Percentiles rank a stretch among this genome's conserved stretches.
These are phyloP conservation scores for Musca domestica DNA, from an alignment of 1,140 invertebrate species.

Conservation along the genomic window DNA sequence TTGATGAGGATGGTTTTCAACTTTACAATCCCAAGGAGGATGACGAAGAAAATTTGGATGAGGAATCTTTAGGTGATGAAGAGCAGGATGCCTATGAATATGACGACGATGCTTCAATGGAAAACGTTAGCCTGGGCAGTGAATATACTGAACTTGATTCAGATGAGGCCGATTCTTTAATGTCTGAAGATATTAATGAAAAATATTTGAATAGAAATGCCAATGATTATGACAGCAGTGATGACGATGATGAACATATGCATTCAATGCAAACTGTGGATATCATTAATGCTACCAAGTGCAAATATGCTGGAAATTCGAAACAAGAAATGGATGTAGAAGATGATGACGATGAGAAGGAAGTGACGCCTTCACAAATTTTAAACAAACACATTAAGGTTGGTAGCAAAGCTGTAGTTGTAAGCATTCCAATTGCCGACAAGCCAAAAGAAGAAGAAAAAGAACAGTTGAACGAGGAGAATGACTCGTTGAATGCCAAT, in stretches of 20 bases:
- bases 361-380: background rate
- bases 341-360: background rate
- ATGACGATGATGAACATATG: background rate
- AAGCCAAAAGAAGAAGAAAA: background rate
- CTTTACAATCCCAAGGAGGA: constrained; percentile 19
- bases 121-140: constrained; percentile 7
- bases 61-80: background rate
- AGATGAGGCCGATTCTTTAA: constrained; percentile 12
- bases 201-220: constrained; percentile 7
- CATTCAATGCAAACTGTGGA: background rate
- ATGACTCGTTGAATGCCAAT: too few species aligned
- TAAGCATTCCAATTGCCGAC: background rate
- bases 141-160: constrained; percentile 6
- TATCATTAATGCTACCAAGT: constrained; percentile 12
- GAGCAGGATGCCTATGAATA: background rate
- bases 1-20: constrained; percentile 19
- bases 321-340: background rate
- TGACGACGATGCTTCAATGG: background rate
- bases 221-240: background rate
- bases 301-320: background rate
- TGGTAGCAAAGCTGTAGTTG: too few species aligned
- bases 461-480: background rate
- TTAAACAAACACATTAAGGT: too few species aligned
- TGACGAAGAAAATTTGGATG: background rate
- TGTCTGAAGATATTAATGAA: constrained; percentile 19